Percentiles rank a stretch among this genome's conserved stretches.
phyloP scores from a whole-genome alignment of 2,797 vertebrate genomes.

The Caiman crocodilus region DNA sequence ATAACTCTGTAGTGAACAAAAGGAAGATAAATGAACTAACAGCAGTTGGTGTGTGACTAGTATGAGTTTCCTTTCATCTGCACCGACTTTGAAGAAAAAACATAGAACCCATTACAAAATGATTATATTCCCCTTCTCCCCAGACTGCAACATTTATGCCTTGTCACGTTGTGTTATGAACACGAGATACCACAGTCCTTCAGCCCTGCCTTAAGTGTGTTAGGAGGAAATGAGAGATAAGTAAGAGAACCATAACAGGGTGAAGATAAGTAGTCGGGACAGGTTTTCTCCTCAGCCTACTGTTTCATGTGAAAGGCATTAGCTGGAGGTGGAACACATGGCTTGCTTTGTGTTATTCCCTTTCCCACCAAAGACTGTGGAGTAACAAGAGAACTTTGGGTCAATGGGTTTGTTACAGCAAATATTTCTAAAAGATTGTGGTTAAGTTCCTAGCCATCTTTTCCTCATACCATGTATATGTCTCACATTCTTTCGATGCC shows the following conservation, averaged over 20 bases:
- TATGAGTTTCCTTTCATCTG: background rate
- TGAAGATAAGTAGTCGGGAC: background rate
- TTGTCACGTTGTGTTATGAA: background rate
- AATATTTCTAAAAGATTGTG: background rate
- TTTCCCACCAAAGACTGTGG: background rate
- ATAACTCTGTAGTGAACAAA: background rate
- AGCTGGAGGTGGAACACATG: background rate
- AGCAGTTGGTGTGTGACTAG: background rate
- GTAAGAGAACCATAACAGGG: background rate
- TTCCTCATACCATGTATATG: background rate
- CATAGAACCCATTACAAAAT: background rate
- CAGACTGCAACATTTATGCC: background rate
- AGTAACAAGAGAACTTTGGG: background rate
- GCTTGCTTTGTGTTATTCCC: background rate
- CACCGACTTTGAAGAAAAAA: background rate
- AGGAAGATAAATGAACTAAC: background rate
- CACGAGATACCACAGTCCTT: background rate
- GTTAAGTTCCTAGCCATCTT: background rate
- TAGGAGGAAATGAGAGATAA: background rate
- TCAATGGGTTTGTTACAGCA: background rate
- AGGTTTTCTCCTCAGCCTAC: background rate
- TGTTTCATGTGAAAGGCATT: background rate
- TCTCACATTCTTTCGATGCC: background rate
- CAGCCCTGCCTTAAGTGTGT: background rate
- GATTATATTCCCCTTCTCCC: background rate